Evolutionary conservation across 2,888 invertebrate genomes (phyloP).

Genomic region (Amphipoea lucens): DNA sequence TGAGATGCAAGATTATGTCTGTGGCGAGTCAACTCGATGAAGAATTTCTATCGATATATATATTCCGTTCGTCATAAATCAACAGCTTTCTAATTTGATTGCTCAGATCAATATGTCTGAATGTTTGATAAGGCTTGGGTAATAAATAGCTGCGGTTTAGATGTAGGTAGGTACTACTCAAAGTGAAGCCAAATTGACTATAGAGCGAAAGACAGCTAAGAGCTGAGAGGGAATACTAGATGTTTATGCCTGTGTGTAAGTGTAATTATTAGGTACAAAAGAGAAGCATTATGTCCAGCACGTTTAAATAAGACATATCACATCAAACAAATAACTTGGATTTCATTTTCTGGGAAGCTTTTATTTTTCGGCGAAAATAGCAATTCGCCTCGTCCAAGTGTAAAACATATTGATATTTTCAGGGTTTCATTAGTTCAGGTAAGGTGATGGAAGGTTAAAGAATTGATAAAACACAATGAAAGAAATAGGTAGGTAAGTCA

Average conservation of each 20-base stretch:
- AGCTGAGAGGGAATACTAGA: neutral
- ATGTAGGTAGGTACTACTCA: conserved; percentile 14
- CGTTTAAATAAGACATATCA: neutral
- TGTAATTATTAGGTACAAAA: neutral
- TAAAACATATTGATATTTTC: neutral
- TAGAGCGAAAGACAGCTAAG: neutral
- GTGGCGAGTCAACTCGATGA: conserved; percentile 15
- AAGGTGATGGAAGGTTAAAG: conserved; percentile 30
- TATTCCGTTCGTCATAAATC: conserved; percentile 40
- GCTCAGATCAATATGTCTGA: conserved; percentile 52
- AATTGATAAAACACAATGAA: conserved; percentile 39
- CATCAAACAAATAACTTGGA: neutral
- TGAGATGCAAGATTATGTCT: conserved; percentile 25
- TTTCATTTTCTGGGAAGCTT: neutral
- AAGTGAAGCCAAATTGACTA: neutral
- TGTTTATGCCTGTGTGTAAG: neutral
- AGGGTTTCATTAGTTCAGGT: conserved; percentile 9
- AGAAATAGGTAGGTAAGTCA: conserved; percentile 48
- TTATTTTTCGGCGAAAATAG: neutral
- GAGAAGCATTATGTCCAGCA: neutral
- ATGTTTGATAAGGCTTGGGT: conserved; percentile 43
- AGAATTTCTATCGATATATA: conserved; percentile 25
- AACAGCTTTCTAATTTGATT: conserved; percentile 60
- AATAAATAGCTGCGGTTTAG: conserved; percentile 30
- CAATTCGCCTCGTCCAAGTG: neutral